Percentiles rank a stretch among this genome's conserved stretches.
Evolutionary conservation across 2,888 invertebrate species (phyloP).

Genomic region (Phragmatobia fuliginosa): DNA sequence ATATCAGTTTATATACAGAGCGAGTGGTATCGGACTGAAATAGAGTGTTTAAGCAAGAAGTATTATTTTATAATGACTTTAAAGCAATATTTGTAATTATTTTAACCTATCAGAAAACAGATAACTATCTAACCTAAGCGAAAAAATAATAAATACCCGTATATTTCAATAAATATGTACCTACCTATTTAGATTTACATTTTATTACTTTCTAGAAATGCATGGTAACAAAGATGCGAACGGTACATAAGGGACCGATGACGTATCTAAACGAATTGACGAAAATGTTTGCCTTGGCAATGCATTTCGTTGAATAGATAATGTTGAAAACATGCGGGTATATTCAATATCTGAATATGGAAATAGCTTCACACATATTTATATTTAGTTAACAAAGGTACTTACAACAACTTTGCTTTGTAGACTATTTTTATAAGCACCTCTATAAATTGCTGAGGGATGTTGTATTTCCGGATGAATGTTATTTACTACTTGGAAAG

Average conservation of each 20-base stretch:
- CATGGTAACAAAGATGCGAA: constrained; percentile 9
- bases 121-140: not conserved
- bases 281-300: constrained; percentile 53
- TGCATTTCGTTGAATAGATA: constrained; percentile 40
- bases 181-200: constrained; percentile 2
- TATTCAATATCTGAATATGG: constrained; percentile 27
- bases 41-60: not conserved
- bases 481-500: not conserved
- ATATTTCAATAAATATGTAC: constrained; percentile 1
- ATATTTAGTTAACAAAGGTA: not conserved
- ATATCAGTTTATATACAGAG: too few relatives aligned
- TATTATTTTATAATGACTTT: not conserved
- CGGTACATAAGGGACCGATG: constrained; percentile 30
- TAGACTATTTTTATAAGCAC: not conserved
- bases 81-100: not conserved
- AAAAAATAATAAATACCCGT: constrained; percentile 4
- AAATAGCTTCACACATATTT: constrained; percentile 15
- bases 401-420: not conserved
- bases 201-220: constrained; percentile 19
- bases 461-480: not conserved
- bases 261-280: constrained; percentile 46
- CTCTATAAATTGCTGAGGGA: not conserved
- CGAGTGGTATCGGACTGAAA: too few relatives aligned
- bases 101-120: not conserved
- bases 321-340: constrained; percentile 42